Conservation (phyloP, 2,113 vertebrate genomes). For the Sprattus sprattus region DNA sequence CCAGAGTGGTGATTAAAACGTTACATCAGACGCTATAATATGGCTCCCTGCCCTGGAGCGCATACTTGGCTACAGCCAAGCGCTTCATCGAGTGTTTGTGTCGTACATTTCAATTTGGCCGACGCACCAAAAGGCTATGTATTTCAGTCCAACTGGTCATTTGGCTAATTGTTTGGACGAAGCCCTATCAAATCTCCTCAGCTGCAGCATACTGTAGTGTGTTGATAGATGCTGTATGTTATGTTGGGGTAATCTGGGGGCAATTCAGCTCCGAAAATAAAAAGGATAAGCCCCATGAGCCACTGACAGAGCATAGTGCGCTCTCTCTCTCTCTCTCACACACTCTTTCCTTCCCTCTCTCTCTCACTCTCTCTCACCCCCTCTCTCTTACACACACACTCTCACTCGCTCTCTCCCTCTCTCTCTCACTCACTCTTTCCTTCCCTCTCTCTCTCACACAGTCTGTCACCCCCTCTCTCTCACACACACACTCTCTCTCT, state of each 20-base stretch:
- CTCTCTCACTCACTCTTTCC: conserved; percentile 28
- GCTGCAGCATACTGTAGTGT: conserved; percentile 14
- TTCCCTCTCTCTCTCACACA: conserved; percentile 8
- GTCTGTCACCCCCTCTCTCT: neutral
- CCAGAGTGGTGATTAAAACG: neutral
- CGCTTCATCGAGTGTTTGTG: neutral
- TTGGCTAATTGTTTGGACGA: conserved; percentile 6
- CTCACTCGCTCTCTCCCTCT: conserved; percentile 32
- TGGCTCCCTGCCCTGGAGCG: neutral
- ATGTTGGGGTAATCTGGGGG: conserved; percentile 40
- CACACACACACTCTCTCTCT: neutral
- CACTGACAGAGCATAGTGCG: neutral
- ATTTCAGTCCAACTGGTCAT: neutral
- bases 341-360: conserved; percentile 35
- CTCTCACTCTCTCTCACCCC: conserved; percentile 26
- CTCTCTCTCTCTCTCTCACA: conserved; percentile 26
- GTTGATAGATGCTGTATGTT: conserved; percentile 31
- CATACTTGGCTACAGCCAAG: neutral
- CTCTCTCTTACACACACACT: conserved; percentile 23
- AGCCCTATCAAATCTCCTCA: conserved; percentile 26
- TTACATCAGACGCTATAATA: conserved; percentile 9
- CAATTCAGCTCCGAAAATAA: conserved; percentile 48
- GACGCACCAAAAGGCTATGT: neutral
- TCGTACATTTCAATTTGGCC: neutral
- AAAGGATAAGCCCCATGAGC: conserved; percentile 46